phyloP scores from a whole-genome alignment of 2,888 invertebrate genomes.

The Campopleginae sp. region DNA sequence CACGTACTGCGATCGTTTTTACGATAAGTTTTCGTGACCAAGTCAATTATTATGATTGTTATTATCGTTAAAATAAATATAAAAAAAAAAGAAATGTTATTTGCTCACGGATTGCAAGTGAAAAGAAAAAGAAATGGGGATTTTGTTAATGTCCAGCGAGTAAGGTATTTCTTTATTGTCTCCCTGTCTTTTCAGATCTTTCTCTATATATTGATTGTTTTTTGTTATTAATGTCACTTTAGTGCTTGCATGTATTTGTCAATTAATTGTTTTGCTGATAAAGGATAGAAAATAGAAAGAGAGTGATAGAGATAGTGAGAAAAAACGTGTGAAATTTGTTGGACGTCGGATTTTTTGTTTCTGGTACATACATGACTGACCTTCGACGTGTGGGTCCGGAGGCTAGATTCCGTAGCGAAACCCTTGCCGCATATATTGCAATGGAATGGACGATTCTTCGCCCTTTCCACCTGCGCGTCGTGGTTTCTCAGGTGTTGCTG shows the following conservation, averaged over 20 bases:
- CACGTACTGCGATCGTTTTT: slow-evolving; percentile 61
- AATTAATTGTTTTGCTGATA: slow-evolving; percentile 51
- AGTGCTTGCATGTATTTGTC: slow-evolving; percentile 26
- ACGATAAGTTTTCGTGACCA: slow-evolving; percentile 1
- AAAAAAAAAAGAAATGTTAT: neutral
- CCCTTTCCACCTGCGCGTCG: slow-evolving; percentile 97
- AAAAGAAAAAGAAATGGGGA: slow-evolving; percentile 31
- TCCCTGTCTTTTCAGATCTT: slow-evolving; percentile 31
- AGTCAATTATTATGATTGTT: slow-evolving; percentile 1
- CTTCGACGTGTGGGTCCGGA: slow-evolving; percentile 98
- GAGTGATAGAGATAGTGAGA: slow-evolving; percentile 54
- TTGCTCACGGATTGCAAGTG: neutral
- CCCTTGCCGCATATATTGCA: slow-evolving; percentile 98
- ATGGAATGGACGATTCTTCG: slow-evolving; percentile 97
- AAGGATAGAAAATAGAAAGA: slow-evolving; percentile 59
- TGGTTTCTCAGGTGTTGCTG: slow-evolving; percentile 98
- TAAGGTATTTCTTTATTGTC: slow-evolving; percentile 33
- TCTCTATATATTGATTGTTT: slow-evolving; percentile 10
- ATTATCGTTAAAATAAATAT: neutral
- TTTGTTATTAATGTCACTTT: neutral
- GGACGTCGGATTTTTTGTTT: slow-evolving; percentile 82
- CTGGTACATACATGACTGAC: slow-evolving; percentile 91
- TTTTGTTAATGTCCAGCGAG: slow-evolving; percentile 49
- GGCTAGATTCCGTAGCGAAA: slow-evolving; percentile 97
- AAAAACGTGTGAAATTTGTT: slow-evolving; percentile 70